Evolutionary conservation across 2,113 vertebrate species (phyloP).

Genomic region (Prunella himalayana): DNA sequence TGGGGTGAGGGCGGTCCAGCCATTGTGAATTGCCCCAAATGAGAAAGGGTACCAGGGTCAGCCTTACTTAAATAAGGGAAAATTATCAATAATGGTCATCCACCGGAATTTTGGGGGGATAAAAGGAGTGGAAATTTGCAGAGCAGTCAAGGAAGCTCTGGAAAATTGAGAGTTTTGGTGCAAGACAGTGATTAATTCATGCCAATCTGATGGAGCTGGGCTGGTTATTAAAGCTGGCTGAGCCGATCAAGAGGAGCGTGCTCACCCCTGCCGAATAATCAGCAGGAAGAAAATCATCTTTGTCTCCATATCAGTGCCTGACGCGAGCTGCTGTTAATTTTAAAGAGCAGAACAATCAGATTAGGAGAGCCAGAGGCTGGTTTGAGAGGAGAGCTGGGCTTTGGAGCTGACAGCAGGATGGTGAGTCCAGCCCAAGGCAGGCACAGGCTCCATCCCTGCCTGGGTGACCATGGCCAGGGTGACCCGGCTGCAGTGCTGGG

Average conservation of each 20-base stretch:
- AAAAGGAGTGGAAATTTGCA: neutral
- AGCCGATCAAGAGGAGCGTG: neutral
- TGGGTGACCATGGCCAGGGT: rapidly evolving
- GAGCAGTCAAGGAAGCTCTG: neutral
- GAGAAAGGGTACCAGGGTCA: neutral
- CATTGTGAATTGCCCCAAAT: neutral
- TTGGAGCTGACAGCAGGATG: neutral
- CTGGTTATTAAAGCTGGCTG: neutral
- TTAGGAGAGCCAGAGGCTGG: neutral
- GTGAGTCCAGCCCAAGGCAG: neutral
- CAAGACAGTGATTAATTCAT: neutral
- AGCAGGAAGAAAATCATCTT: neutral
- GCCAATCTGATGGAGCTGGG: neutral
- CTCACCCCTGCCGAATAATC: neutral
- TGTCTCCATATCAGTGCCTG: neutral
- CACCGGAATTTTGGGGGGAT: too few species aligned
- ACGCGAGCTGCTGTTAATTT: neutral
- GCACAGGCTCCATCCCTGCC: rapidly evolving
- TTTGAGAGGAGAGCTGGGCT: neutral
- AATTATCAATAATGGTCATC: neutral
- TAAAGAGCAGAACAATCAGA: neutral
- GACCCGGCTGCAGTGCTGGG: rapidly evolving
- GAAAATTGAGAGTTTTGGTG: neutral
- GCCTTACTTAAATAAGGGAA: neutral
- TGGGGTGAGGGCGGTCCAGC: neutral